Conservation (phyloP, 2,113 vertebrate species). For the Hippocampus comes region DNA sequence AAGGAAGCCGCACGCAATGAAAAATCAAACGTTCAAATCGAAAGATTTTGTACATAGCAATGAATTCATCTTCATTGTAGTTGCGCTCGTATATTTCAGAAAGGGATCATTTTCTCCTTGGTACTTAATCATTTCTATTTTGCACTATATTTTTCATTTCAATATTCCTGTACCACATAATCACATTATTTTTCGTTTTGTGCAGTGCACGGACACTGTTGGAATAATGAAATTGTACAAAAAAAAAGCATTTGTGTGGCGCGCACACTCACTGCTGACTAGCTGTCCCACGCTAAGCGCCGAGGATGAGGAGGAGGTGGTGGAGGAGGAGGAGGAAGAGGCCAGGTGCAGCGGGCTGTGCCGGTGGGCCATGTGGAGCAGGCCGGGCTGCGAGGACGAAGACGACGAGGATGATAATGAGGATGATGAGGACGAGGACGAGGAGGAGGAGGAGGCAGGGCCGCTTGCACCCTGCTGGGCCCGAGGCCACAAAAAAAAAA, state of each 20-base stretch:
- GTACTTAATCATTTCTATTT: too few relatives aligned
- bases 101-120: too few relatives aligned
- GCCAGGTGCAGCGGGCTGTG: conserved; percentile 90
- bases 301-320: conserved; percentile 92
- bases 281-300: conserved; percentile 98
- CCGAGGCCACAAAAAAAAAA: conserved; percentile 63
- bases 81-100: too few relatives aligned
- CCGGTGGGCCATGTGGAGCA: conserved; percentile 93
- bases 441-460: conserved; percentile 72
- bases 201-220: too few relatives aligned
- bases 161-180: too few relatives aligned
- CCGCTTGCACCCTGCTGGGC: conserved; percentile 83
- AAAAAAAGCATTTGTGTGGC: neutral
- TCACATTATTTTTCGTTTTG: too few relatives aligned
- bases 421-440: neutral
- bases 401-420: neutral
- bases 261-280: conserved; percentile 95
- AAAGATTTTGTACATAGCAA: too few relatives aligned
- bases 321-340: conserved; percentile 86
- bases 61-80: too few relatives aligned
- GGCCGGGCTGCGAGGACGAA: conserved; percentile 73
- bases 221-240: too few relatives aligned
- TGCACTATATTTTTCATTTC: neutral
- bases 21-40: too few relatives aligned
- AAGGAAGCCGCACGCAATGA: too few relatives aligned